Percentiles rank a stretch among this genome's conserved stretches.
Conservation (phyloP, 2,888 invertebrate species). For the Podotricha telesiphe region DNA sequence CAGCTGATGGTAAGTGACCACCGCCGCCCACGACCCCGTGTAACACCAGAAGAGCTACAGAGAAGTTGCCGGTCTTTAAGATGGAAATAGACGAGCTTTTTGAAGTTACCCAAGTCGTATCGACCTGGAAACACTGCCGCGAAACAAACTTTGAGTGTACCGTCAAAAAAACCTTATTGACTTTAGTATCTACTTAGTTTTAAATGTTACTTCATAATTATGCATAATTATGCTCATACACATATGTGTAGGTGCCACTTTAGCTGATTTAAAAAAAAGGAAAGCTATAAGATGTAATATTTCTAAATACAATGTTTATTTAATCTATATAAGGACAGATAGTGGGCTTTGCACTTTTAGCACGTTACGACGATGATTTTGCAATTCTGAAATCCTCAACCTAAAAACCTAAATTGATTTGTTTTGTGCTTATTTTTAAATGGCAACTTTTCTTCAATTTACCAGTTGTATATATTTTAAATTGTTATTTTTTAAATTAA, state of each 20-base stretch:
- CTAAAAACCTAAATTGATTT: slow-evolving; percentile 18
- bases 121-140: no score
- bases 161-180: no score
- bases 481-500: not conserved
- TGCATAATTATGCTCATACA: not conserved
- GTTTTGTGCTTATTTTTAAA: slow-evolving; percentile 6
- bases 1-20: no score
- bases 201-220: no score
- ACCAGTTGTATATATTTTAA: not conserved
- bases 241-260: not conserved
- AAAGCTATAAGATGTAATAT: slow-evolving; percentile 20
- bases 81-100: no score
- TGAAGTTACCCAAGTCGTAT: no score
- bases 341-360: slow-evolving; percentile 27
- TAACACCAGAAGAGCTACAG: no score
- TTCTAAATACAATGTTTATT: slow-evolving; percentile 34
- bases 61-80: no score
- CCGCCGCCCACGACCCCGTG: no score
- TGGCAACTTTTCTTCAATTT: not conserved
- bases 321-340: slow-evolving; percentile 25
- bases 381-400: slow-evolving; percentile 21
- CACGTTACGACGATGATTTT: not conserved
- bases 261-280: not conserved
- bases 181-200: no score
- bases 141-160: no score